Conservation (phyloP, 2,888 invertebrate species). For the Pycnomerus fuliginosus region DNA sequence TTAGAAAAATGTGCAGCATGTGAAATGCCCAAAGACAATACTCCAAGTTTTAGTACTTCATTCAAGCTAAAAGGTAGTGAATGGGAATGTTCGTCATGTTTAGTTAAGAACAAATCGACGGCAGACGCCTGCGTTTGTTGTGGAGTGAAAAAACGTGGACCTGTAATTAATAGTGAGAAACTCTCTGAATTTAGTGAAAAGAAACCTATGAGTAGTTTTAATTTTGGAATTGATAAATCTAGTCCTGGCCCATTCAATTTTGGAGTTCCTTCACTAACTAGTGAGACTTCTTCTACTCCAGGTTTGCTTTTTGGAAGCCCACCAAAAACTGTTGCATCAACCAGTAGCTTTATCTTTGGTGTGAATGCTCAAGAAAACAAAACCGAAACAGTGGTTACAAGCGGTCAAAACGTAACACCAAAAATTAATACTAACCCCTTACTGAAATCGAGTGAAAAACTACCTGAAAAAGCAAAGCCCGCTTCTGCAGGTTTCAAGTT, state of each 20-base stretch:
- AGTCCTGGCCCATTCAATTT: conserved; percentile 49
- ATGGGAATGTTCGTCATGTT: conserved; percentile 61
- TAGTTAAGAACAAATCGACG: conserved; percentile 56
- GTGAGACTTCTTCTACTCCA: conserved; percentile 3
- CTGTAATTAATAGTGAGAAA: conserved; percentile 15
- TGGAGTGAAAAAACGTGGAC: conserved; percentile 56
- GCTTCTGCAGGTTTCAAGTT: conserved; percentile 30
- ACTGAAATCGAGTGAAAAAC: conserved; percentile 28
- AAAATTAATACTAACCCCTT: conserved; percentile 26
- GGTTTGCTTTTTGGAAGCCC: too few species aligned
- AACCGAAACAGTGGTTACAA: conserved; percentile 7
- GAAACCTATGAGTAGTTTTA: conserved; percentile 45
- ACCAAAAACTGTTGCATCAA: conserved; percentile 14
- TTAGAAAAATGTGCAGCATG: conserved; percentile 57
- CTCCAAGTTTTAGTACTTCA: conserved; percentile 49
- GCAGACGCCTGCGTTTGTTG: conserved; percentile 59
- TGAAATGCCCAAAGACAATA: conserved; percentile 47
- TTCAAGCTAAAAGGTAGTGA: conserved; percentile 30
- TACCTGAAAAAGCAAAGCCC: conserved; percentile 26
- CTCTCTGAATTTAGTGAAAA: conserved; percentile 21
- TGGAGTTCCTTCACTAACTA: conserved; percentile 37
- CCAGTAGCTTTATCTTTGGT: conserved; percentile 2
- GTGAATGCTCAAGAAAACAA: neutral
- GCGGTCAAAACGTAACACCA: neutral
- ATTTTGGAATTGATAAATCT: conserved; percentile 56